Evolutionary conservation across 2,113 vertebrate species (phyloP).

Genomic region (Sigmodon hispidus): DNA sequence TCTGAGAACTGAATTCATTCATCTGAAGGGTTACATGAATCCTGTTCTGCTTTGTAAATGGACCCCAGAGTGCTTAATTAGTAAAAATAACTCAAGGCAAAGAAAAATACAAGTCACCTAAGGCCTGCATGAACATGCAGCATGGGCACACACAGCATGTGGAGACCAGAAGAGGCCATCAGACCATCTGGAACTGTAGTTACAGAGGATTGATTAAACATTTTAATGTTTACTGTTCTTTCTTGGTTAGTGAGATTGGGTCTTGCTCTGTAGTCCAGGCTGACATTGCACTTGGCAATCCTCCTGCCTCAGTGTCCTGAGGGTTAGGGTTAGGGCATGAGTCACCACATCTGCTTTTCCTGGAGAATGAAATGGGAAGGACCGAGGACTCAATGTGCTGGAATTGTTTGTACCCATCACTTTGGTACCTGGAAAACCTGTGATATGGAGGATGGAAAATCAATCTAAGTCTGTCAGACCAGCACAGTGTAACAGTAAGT

Average conservation of each 20-base stretch:
- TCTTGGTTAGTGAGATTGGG: background rate
- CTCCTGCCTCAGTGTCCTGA: background rate
- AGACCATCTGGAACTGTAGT: too few species aligned
- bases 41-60: background rate
- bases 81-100: background rate
- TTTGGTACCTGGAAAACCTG: conserved; percentile 46
- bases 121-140: background rate
- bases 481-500: too few species aligned
- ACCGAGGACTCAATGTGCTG: background rate
- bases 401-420: background rate
- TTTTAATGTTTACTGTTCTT: background rate
- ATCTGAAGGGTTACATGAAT: background rate
- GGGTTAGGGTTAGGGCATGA: background rate
- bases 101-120: background rate
- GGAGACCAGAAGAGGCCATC: background rate
- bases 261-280: background rate
- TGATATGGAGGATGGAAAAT: background rate
- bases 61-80: background rate
- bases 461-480: background rate
- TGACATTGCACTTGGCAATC: background rate
- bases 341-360: background rate
- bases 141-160: too few species aligned
- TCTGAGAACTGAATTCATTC: background rate
- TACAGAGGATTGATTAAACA: background rate
- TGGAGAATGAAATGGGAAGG: background rate